Evolutionary conservation across 2,797 vertebrate species (phyloP), one percentile per base, ranked within the genome.

Genomic region (Pipistrellus pygmaeus): DNA sequence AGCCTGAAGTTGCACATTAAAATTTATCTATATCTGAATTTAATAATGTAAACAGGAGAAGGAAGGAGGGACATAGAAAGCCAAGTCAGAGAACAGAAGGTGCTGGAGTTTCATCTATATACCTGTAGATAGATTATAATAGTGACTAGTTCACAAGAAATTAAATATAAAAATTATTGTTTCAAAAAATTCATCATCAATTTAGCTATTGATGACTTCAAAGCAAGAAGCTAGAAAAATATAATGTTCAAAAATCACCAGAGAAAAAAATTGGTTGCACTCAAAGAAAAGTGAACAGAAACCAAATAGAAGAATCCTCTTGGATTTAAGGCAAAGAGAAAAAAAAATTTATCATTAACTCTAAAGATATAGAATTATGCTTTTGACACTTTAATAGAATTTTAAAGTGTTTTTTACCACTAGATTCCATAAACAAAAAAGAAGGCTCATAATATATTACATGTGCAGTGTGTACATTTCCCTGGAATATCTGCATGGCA

Each of bases 321-420:
- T 60, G n/a, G 14, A 83, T 73, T 73, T 23, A 89, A 91, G n/a
- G 44, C 48, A 88, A 62, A 93, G 77, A 41, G 0, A 62, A 68
- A 86, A 90, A 6, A 6, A 80, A 90, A 38, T 25, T 25, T 83
- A 46, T 38, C 13, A 41, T 75, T 90, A 88, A 81, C 48, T 75
- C 15, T 46, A 68, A 90, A 85, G n/a, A 71, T 5, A 90, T 9
- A 66, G 90, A 94, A 86, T 53, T 89, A 72, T 62, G 18, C 32
- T 92, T 94, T 57, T 60, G 6, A 85, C 68, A 71, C 21, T 66
- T 93, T 88, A 17, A 94, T 93, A 64, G 6, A 3, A 75, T 77
- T 86, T 92, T 87, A 46, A 88, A 62, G 5, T 85, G 2, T 81
- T 91, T 85, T 62, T 25, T 88, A 60, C 2, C 18, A 7, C 35